Evolutionary conservation across 2,888 invertebrate species (phyloP), one percentile per base, ranked within the genome.

Genomic region (Pelosia muscerda): DNA sequence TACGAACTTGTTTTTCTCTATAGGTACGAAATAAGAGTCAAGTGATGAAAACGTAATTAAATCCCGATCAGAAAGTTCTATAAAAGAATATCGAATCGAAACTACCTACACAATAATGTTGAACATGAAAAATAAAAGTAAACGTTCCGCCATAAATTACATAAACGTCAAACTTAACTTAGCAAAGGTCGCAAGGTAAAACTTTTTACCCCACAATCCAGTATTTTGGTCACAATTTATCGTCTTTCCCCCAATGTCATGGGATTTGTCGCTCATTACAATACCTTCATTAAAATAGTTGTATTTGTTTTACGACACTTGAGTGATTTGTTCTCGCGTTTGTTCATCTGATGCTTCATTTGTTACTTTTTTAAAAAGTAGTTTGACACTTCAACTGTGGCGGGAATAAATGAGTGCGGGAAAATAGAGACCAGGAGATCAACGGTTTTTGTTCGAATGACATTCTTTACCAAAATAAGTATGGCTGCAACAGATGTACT

Each of bases 221-320:
- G 74, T 80, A 81, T 88, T 88, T 86, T 81, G 69, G 78, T 73
- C 77, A 69, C 79, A 81, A 90, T 91, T 90, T 89, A 89, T 90
- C 77, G 73, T 81, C 79, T 84, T 84, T 83, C 77, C 78, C 74
- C 63, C 55, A 31, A 82, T 86, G 88, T 90, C 88, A 86, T 87
- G 84, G 91, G 91, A 92, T 92, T 91, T 90, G 88, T 87, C 69
- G 82, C 84, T 79, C 83, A 56, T 71, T 84, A 79, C 84, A 66
- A 66, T 70, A 80, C 87, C 85, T 88, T 94, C 94, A 92, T 95
- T 94, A 95, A 94, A 91, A 94, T 94, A 89, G 83, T 90, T 89
- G 84, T 83, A 90, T 93, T 92, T 87, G 92, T 91, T 62, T 57
- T 22, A 57, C 83, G 91, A 90, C 92, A 88, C 82, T 79, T 54